Base-by-base conservation (phyloP, 2,888 invertebrate genomes). In the Dynastes tityus region DNA sequence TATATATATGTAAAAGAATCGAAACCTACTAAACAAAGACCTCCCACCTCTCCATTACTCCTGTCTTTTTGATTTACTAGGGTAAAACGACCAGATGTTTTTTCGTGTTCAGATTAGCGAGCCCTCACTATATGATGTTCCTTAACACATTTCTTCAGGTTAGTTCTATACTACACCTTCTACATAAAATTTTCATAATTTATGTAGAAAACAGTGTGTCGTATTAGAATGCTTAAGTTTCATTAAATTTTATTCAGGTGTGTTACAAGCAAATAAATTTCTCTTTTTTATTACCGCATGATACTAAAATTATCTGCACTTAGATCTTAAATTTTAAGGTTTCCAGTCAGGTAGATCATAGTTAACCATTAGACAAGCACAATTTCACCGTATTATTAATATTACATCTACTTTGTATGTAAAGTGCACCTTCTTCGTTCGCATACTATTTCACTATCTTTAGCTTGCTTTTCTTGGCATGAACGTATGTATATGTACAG, bases 351-450 rank as follows among this genome's bases (percentile, higher is more conserved):
- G 73, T 74, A 74, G 37, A 22, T 55, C 22, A 40, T 63, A 61
- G 61, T 27, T 73, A 61, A 37, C 27, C 2, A 45, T 45, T 51
- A 58, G 22, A 61, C 61, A 74, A 61, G 55, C 61, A 74, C 61
- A 61, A 61, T 74, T 74, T 74, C 73, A 74, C 73, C 61, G 73
- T 61, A 40, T 61, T 74, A 74, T 74, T 74, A 74, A 74, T 74
- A 74, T 74, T 74, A 61, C 27, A 74, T 45, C 45, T 40, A 61
- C 61, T 74, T 74, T 61, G 61, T 74, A 74, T 74, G 73, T 74
- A 74, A 45, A 61, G 22, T 27, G 27, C 16, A 22, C 27, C 40
- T 11, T 37, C 16, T 49, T 6, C 40, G 45, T 8, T 32, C 61
- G 22, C 55, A 55, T 74, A 40, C 29, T 61, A 27, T 45, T 74